Base-by-base conservation (phyloP, 2,797 vertebrate species). In the Gephyroberyx darwinii region DNA sequence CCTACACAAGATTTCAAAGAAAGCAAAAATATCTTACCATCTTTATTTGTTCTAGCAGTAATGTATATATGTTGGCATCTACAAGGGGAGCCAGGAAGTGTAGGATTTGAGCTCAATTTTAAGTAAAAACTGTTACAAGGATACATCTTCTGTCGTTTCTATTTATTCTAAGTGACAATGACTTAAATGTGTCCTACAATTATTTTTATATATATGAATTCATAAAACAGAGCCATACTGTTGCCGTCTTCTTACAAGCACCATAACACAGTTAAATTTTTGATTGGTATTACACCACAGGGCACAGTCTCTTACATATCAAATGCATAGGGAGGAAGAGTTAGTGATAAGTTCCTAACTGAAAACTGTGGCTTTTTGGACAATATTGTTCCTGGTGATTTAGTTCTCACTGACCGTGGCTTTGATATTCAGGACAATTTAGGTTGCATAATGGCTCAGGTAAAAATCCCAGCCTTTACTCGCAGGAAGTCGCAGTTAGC, bases 391-490 rank as follows among this genome's bases (percentile, higher is more conserved):
- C 45, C 26, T 63, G 41, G 60, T 51, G 47, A 53, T 65, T 51
- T 52, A 22, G 63, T 65, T 53, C 63, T 53, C 9, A 20, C 63
- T 65, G 33, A 63, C 30, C n/a, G 30, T 64, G 48, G 63, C 48
- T 52, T 50, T 64, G 48, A 56, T 56, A 56, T 56, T 56, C 54
- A 56, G 54, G n/a, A 52, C 19, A 65, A 31, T 53, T 53, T 37
- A 54, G 50, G 50, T 65, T 60, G 58, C 37, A 60, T 60, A 26
- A 60, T 60, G 58, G 39, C 39, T 60, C 58, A 41, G 22, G 39
- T 60, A 43, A 43, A 45, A 14, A 60, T 60, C 35, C 39, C 39
- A 60, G 58, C 41, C 58, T 57, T 57, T 43, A 26, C 19, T 60
- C 19, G 12, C 13, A 20, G 58, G 19, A 59, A 39, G 14, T 39